Evolutionary conservation across 1,140 invertebrate genomes (phyloP), one percentile per base, ranked within the genome.

Genomic region (Phymastichus coffea): DNA sequence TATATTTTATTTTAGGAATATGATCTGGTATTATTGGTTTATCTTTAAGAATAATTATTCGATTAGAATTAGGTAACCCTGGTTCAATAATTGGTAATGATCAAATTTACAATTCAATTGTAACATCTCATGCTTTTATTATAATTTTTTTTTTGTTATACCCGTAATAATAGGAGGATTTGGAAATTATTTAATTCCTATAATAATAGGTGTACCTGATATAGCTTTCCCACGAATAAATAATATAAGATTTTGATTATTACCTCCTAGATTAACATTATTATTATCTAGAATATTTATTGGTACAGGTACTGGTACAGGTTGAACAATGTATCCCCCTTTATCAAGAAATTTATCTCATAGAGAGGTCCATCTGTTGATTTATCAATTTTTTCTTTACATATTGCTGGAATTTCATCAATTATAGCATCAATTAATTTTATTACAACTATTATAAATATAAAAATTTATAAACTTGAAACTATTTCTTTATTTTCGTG

Each of bases 141-240:
- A 90, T 89, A 83, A 88, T 86, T 91, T 90, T 78, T 89, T 90
- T 81, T 87, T 89, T 80, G 85, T 90, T 58, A 90, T 90, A 81
- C 88, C 87, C 44, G 81, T 87, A 75, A 83, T 90, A 83, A 87
- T 91, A 82, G 88, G 88, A 41, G 87, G 88, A 66, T 90, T 91
- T 82, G 87, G 87, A 64, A 91, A 91, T 77, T 91, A 86, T 83
- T 75, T 91, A 75, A 75, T 90, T 4, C 88, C 88, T 35, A 70
- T 90, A 79, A 87, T 89, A 81, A 57, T 91, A 65, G 85, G 85
- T 63, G 81, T 83, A 0, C 84, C 85, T 17, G 89, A 91, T 84
- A 90, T 91, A 81, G 84, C 86, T 8, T 90, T 89, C 55, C 88
- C 87, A 6, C 86, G 88, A 70, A 77, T 90, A 82, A 91, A 90